Evolutionary conservation across 1,140 invertebrate species (phyloP), one percentile per base, ranked within the genome.

Genomic region (Elysia chlorotica): DNA sequence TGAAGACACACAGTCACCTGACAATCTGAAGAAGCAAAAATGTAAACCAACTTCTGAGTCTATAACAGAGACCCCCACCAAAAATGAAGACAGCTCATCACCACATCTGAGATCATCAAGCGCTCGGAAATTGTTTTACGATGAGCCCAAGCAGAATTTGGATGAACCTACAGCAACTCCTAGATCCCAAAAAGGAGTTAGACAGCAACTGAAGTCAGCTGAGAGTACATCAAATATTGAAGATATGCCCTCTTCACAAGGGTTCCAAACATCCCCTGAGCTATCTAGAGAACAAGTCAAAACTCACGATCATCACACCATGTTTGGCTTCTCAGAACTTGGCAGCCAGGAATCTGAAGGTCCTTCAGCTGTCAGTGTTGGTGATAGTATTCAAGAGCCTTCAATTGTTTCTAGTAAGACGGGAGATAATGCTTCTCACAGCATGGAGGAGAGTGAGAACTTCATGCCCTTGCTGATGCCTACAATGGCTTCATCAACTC

Each of bases 1-100:
- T 36, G 67, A 70, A 38, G 67, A 70, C 35, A 70, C 67, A n/a
- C 67, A 70, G 30, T 70, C 67, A 2, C 67, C 67, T 1, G 23
- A 35, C 14, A 70, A 70, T 59, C 2, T 56, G 14, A 61, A 37
- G 25, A n/a, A 37, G 28, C 10, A 23, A 4, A n/a, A 21, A 30
- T n/a, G 25, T 25, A 25, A 59, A 30, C 28, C 19, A 36, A 23
- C 14, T n/a, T n/a, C n/a, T 19, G 25, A 57, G 2, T 37, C 56
- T 2, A 61, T 70, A 35, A 36, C 67, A 23, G 67, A 70, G 36
- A 70, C 67, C 14, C 67, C 67, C 17, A 1, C 37, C 1, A 70
- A 70, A 61, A 37, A 56, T 61, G 67, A 70, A 4, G 41, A 33
- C 23, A 68, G 65, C 25, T 25, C 2, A 14, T 70, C 67, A 2